A percentile compares a stretch with the other conserved stretches of the same genome.
phyloP scores from a whole-genome alignment of 2,797 vertebrate species.

The Halcyon chelicuti region DNA sequence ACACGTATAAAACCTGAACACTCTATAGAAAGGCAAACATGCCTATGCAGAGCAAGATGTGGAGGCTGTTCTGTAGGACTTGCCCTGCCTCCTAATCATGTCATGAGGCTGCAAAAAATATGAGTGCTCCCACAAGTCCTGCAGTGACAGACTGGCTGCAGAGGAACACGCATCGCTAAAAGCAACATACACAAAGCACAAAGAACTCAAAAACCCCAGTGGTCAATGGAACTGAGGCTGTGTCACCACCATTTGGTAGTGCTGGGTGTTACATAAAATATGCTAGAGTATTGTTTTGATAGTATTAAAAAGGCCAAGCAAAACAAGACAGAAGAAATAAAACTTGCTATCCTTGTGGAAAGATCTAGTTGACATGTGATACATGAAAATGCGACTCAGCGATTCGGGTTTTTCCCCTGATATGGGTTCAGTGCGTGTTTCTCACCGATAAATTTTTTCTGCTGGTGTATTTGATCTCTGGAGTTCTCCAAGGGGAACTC shows the following conservation, averaged over 20 bases:
- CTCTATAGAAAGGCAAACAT: neutral
- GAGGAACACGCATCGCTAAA: neutral
- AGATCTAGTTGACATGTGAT: neutral
- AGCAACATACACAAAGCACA: neutral
- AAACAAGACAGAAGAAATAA: neutral
- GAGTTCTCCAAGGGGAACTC: slow-evolving; percentile 87
- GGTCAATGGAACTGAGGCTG: neutral
- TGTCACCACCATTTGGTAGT: neutral
- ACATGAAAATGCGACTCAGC: neutral
- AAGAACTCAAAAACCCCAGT: neutral
- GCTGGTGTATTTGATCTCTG: slow-evolving; percentile 85
- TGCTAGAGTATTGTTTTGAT: neutral
- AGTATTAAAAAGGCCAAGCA: neutral
- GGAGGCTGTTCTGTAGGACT: neutral
- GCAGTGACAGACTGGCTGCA: neutral
- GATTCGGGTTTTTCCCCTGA: neutral
- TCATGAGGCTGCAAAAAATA: neutral
- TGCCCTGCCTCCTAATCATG: neutral
- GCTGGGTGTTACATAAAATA: neutral
- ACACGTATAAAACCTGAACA: slow-evolving; percentile 66
- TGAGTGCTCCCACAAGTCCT: neutral
- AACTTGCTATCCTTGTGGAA: neutral
- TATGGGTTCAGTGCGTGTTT: neutral
- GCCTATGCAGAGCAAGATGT: neutral
- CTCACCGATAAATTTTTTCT: slow-evolving; percentile 96